Conservation (phyloP, 2,888 invertebrate species). For the Axea sp. region DNA sequence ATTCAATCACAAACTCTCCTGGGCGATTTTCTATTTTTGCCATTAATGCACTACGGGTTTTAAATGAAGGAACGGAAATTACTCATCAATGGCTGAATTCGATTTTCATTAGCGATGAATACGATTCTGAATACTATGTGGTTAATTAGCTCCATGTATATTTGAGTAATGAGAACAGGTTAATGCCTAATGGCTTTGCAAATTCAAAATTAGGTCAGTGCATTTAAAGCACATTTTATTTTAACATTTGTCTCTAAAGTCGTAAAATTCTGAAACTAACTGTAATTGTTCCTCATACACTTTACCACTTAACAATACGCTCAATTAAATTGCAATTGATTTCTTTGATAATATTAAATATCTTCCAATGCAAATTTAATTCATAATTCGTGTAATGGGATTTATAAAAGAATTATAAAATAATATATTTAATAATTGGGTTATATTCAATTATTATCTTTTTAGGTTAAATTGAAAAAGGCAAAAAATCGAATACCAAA, state of each 20-base stretch:
- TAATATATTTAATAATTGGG: no score
- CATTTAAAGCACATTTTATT: slow-evolving; percentile 41
- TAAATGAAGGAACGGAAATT: slow-evolving; percentile 44
- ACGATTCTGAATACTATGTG: slow-evolving; percentile 65
- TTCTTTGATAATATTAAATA: slow-evolving; percentile 11
- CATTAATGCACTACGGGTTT: slow-evolving; percentile 29
- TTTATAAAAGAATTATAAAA: no score
- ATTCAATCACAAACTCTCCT: slow-evolving; percentile 10
- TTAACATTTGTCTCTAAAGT: slow-evolving; percentile 49
- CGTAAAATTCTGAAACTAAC: slow-evolving; percentile 10
- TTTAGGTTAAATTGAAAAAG: slow-evolving; percentile 82
- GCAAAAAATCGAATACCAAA: slow-evolving; percentile 87
- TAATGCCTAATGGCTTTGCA: slow-evolving; percentile 67
- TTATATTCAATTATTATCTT: no score
- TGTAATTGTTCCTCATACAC: slow-evolving; percentile 21
- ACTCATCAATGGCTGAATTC: slow-evolving; percentile 51
- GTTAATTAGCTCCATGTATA: slow-evolving; percentile 75
- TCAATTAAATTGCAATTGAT: slow-evolving; percentile 19
- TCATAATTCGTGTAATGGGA: no score
- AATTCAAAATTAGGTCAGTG: slow-evolving; percentile 69
- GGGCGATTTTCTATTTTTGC: slow-evolving; percentile 22
- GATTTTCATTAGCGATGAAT: slow-evolving; percentile 67
- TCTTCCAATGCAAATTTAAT: no score
- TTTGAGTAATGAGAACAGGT: slow-evolving; percentile 71
- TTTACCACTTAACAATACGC: slow-evolving; percentile 4